Conservation (phyloP, 2,113 vertebrate genomes). For the Lophura nycthemera region DNA sequence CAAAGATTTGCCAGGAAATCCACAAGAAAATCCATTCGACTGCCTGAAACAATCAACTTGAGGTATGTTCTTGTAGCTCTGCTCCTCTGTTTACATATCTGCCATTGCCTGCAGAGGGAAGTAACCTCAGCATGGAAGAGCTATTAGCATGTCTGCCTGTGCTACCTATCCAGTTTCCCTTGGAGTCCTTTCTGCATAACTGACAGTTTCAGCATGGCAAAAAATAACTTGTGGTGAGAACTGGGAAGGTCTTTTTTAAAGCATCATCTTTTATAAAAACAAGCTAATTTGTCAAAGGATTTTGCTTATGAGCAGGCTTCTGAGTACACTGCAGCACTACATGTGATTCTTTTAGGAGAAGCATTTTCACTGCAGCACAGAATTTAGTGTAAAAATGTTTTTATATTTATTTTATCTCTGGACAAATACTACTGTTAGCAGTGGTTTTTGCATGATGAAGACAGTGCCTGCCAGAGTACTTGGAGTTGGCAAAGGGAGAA, state of each 20-base stretch:
- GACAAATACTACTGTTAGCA: not conserved
- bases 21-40: slow-evolving; percentile 89
- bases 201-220: not conserved
- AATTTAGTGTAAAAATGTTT: not conserved
- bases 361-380: not conserved
- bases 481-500: not conserved
- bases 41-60: slow-evolving; percentile 89
- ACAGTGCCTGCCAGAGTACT: not conserved
- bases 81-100: not conserved
- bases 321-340: not conserved
- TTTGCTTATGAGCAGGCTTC: not conserved
- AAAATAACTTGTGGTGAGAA: not conserved
- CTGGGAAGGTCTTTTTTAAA: not conserved
- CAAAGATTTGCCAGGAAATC: slow-evolving; percentile 93
- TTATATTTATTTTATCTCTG: not conserved
- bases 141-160: not conserved
- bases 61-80: slow-evolving; percentile 76
- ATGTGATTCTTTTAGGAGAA: not conserved
- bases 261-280: not conserved
- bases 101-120: not conserved
- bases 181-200: not conserved
- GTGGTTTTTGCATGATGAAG: not conserved
- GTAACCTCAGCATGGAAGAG: not conserved
- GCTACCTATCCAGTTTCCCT: not conserved
- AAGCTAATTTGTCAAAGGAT: not conserved